phyloP scores from a whole-genome alignment of 2,888 invertebrate genomes.

The Standfussiana lucernea region DNA sequence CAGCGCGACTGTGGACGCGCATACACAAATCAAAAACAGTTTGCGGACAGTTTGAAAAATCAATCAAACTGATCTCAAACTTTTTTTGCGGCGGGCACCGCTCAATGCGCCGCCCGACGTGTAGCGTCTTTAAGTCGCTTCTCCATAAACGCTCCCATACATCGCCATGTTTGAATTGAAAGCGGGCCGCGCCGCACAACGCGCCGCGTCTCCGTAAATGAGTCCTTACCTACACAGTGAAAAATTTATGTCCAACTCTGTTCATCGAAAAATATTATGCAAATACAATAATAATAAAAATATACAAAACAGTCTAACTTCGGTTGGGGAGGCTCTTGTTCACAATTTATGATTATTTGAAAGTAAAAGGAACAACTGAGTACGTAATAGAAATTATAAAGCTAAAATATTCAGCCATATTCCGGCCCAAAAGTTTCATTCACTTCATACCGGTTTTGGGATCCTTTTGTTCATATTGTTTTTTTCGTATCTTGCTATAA shows the following conservation, averaged over 20 bases:
- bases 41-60: too few species aligned
- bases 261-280: slow-evolving; percentile 12
- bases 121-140: too few species aligned
- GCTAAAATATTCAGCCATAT: slow-evolving; percentile 55
- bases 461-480: slow-evolving; percentile 7
- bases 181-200: too few species aligned
- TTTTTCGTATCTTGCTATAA: neutral
- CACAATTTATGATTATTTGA: slow-evolving; percentile 53
- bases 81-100: too few species aligned
- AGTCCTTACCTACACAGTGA: neutral
- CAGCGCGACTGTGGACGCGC: too few species aligned
- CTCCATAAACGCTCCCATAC: too few species aligned
- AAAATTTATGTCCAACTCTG: neutral
- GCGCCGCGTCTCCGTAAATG: too few species aligned
- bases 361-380: slow-evolving; percentile 43
- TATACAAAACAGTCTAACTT: slow-evolving; percentile 45
- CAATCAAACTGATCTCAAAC: too few species aligned
- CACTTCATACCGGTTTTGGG: neutral
- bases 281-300: slow-evolving; percentile 63
- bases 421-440: slow-evolving; percentile 16
- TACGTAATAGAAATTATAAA: slow-evolving; percentile 48
- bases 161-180: too few species aligned
- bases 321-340: slow-evolving; percentile 21
- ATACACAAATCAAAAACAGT: too few species aligned
- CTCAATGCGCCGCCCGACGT: too few species aligned